A percentile compares a stretch with the other conserved stretches of the same genome.
Conservation (phyloP, 2,888 invertebrate species). For the Cartodere bifasciata region DNA sequence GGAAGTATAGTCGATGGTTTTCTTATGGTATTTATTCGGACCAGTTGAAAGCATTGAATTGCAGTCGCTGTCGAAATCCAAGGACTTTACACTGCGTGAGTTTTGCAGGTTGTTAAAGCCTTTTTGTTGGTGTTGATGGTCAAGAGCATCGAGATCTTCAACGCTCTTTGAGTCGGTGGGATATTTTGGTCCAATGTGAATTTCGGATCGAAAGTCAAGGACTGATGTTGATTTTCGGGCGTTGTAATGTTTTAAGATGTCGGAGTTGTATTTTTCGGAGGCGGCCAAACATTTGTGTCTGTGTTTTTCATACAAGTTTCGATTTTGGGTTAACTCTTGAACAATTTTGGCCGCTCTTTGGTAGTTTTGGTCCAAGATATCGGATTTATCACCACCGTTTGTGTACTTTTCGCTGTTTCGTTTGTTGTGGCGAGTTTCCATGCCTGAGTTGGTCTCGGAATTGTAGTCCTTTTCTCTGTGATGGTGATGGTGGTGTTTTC, state of each 20-base stretch:
- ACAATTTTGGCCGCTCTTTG: constrained; percentile 34
- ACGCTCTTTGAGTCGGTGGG: constrained; percentile 25
- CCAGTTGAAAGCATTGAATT: constrained; percentile 19
- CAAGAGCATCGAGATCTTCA: constrained; percentile 34
- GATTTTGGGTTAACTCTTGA: constrained; percentile 29
- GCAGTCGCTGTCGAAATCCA: constrained; percentile 65
- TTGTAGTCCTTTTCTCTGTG: constrained; percentile 39
- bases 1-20: constrained; percentile 42
- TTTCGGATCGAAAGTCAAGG: constrained; percentile 41
- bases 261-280: constrained; percentile 32
- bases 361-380: constrained; percentile 32
- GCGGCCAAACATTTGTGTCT: constrained; percentile 31
- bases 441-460: constrained; percentile 45
- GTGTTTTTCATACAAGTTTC: constrained; percentile 30
- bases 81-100: constrained; percentile 53
- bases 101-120: constrained; percentile 31
- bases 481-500: constrained; percentile 28
- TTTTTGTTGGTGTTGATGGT: constrained; percentile 25
- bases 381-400: constrained; percentile 20
- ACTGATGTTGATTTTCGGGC: constrained; percentile 42
- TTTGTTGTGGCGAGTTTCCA: constrained; percentile 18
- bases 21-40: constrained; percentile 13
- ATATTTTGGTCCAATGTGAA: constrained; percentile 31
- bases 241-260: constrained; percentile 36
- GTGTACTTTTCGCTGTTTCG: constrained; percentile 22